These are phyloP conservation scores for Butastur rufipennis DNA, from an alignment of 2,113 vertebrate species.

Conservation along the genomic window DNA sequence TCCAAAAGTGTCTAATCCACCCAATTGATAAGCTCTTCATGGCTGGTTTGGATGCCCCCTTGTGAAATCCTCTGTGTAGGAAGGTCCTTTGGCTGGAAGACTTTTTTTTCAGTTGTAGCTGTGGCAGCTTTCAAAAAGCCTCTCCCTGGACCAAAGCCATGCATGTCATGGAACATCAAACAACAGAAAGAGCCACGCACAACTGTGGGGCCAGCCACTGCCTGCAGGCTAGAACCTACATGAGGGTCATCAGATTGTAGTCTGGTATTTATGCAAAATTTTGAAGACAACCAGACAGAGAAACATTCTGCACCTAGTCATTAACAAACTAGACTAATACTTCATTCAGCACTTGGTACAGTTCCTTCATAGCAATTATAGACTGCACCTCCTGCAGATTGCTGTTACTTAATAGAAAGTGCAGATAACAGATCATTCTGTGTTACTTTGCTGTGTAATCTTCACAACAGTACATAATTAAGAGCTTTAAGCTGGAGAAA, in stretches of 20 bases:
- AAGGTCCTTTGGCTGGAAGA: not conserved
- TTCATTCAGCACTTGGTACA: not conserved
- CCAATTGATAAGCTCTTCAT: not conserved
- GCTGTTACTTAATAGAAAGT: not conserved
- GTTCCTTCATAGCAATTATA: not conserved
- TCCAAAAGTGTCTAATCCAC: not conserved
- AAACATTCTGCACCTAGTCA: not conserved
- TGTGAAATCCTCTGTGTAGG: not conserved
- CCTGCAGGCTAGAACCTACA: not conserved
- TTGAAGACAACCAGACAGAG: not conserved
- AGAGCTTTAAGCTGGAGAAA: not conserved
- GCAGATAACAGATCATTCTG: not conserved
- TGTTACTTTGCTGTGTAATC: not conserved
- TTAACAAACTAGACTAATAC: not conserved
- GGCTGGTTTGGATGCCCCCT: rapidly evolving
- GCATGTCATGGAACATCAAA: rapidly evolving
- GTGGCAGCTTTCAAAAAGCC: not conserved
- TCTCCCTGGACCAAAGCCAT: not conserved
- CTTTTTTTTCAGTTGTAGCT: not conserved
- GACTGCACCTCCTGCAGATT: not conserved
- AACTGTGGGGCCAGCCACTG: not conserved
- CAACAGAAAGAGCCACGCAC: not conserved
- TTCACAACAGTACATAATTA: not conserved
- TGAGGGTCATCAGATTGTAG: rapidly evolving
- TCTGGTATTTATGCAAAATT: not conserved